These are phyloP conservation scores for Spermophilus dauricus DNA, from an alignment of 2,113 vertebrate species.

Conservation along the genomic window DNA sequence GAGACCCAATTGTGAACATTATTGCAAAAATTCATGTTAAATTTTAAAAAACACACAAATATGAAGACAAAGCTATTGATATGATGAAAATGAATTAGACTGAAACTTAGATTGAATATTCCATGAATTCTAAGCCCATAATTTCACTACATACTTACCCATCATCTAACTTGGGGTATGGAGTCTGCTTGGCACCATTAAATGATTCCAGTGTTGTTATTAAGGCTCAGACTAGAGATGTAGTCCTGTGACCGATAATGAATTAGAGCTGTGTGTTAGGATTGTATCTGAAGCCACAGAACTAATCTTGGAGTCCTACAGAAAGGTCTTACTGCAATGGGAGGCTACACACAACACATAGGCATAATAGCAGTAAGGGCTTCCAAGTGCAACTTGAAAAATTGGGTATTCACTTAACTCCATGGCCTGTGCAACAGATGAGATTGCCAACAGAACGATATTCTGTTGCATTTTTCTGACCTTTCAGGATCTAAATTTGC, in stretches of 20 bases:
- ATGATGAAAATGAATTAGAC: constrained; percentile 57
- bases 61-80: constrained; percentile 77
- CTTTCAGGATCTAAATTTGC: constrained; percentile 72
- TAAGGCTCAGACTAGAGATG: neutral
- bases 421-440: constrained; percentile 33
- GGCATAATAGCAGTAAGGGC: neutral
- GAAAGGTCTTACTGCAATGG: constrained; percentile 36
- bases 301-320: constrained; percentile 51
- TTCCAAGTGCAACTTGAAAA: constrained; percentile 72
- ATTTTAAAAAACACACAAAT: constrained; percentile 74
- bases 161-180: constrained; percentile 15
- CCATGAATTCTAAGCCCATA: constrained; percentile 8
- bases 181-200: neutral
- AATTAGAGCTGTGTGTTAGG: neutral
- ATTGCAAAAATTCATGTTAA: constrained; percentile 67
- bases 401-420: constrained; percentile 32
- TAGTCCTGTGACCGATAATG: neutral
- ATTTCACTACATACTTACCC: constrained; percentile 24
- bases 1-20: constrained; percentile 69
- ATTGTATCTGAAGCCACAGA: constrained; percentile 63
- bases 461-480: constrained; percentile 75
- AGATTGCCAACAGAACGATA: constrained; percentile 23
- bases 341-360: constrained; percentile 59
- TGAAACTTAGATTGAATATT: constrained; percentile 41
- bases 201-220: constrained; percentile 12